phyloP scores from a whole-genome alignment of 2,888 invertebrate species.

The Chymomyza caudatula region DNA sequence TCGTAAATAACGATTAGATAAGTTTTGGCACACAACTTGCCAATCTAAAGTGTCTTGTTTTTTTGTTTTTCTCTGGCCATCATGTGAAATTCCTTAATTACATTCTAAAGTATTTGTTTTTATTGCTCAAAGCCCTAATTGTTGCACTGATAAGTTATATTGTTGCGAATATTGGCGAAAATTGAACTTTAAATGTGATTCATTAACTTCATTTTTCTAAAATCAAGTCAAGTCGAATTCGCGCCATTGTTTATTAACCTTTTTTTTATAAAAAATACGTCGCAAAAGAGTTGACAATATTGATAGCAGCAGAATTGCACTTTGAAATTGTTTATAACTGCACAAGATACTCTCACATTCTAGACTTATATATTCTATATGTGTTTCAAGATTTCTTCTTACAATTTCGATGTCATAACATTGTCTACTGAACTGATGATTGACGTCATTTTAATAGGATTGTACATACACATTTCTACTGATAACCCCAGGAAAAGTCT shows the following conservation, averaged over 20 bases:
- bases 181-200: not conserved
- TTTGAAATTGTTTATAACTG: constrained; percentile 7
- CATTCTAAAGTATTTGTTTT: not conserved
- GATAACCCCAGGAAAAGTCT: constrained; percentile 52
- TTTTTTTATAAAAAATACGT: not conserved
- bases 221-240: not conserved
- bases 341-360: not conserved
- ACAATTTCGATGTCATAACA: constrained; percentile 45
- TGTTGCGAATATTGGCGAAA: not conserved
- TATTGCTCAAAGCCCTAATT: not conserved
- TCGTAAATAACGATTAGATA: not conserved
- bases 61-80: not conserved
- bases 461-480: constrained; percentile 4
- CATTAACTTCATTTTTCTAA: not conserved
- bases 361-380: not conserved
- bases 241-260: not conserved
- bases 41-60: not conserved
- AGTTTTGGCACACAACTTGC: not conserved
- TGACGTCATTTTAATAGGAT: constrained; percentile 50
- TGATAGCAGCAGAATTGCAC: constrained; percentile 8
- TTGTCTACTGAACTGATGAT: constrained; percentile 27
- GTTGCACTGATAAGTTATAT: not conserved
- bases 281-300: not conserved
- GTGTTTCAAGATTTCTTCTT: not conserved
- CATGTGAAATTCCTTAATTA: no score